phyloP scores from a whole-genome alignment of 2,888 invertebrate species.

The Xestia xanthographa region DNA sequence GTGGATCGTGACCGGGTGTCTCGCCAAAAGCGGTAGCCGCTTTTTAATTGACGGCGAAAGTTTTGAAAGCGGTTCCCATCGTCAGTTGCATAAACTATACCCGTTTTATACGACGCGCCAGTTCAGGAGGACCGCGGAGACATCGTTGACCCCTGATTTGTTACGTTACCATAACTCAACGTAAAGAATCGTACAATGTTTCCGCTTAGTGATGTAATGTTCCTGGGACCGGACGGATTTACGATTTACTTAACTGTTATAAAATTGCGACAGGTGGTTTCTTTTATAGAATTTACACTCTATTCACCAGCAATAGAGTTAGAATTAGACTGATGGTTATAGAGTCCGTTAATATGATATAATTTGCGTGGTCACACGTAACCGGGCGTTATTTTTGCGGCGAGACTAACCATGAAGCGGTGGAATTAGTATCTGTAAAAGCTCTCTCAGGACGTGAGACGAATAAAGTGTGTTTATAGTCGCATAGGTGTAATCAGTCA shows the following conservation, averaged over 20 bases:
- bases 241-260: constrained; percentile 81
- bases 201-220: constrained; percentile 78
- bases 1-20: constrained; percentile 66
- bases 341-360: constrained; percentile 77
- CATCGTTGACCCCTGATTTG: constrained; percentile 60
- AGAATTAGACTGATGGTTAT: constrained; percentile 54
- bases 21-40: constrained; percentile 73
- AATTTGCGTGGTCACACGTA: constrained; percentile 82
- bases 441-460: constrained; percentile 48
- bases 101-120: constrained; percentile 52
- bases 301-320: constrained; percentile 54
- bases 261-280: constrained; percentile 70
- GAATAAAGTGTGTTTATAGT: constrained; percentile 63
- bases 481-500: constrained; percentile 44
- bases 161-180: constrained; percentile 56
- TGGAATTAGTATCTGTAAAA: constrained; percentile 68
- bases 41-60: constrained; percentile 84
- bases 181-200: constrained; percentile 69
- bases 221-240: constrained; percentile 74
- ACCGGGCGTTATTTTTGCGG: constrained; percentile 71
- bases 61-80: constrained; percentile 76
- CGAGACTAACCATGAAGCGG: constrained; percentile 72
- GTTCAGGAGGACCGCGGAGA: constrained; percentile 45
- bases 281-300: constrained; percentile 44
- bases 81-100: constrained; percentile 73